phyloP scores from a whole-genome alignment of 2,888 invertebrate genomes.

The Osmoderma eremita region DNA sequence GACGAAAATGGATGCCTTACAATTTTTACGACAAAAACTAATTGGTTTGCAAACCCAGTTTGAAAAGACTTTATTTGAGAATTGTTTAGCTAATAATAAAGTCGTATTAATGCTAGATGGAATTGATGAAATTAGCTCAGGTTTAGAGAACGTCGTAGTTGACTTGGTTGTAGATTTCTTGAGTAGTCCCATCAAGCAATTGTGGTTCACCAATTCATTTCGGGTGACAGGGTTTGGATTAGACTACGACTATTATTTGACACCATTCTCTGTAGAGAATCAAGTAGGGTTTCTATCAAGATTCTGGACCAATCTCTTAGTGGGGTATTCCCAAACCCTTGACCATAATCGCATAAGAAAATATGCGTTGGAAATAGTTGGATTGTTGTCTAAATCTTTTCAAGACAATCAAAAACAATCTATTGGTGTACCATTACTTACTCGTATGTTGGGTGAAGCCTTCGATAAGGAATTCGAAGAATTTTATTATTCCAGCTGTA shows the following conservation, averaged over 20 bases:
- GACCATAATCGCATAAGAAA: not conserved
- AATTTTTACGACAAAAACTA: not conserved
- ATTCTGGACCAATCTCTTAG: not conserved
- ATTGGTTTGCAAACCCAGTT: not conserved
- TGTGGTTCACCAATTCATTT: conserved; percentile 14
- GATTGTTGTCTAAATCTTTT: not conserved
- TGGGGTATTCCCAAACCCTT: not conserved
- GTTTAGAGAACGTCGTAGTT: not conserved
- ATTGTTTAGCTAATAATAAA: not conserved
- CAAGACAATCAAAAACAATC: not conserved
- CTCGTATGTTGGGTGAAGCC: conserved; percentile 5
- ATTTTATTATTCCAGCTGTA: not conserved
- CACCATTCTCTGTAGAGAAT: not conserved
- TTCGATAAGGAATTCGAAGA: not conserved
- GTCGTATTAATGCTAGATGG: conserved; percentile 12
- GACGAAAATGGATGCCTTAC: not conserved
- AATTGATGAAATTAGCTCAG: conserved; percentile 1
- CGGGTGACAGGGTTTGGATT: too few relatives aligned
- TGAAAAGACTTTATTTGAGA: not conserved
- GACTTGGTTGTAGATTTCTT: not conserved
- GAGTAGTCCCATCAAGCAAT: not conserved
- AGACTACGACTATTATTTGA: not conserved
- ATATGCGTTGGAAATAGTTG: not conserved
- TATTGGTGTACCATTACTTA: not conserved
- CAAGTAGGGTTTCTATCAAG: conserved; percentile 1